Percentiles rank a stretch among this genome's conserved stretches.
These are phyloP conservation scores for Melitaea cinxia DNA, from an alignment of 1,140 invertebrate genomes.

Conservation along the genomic window DNA sequence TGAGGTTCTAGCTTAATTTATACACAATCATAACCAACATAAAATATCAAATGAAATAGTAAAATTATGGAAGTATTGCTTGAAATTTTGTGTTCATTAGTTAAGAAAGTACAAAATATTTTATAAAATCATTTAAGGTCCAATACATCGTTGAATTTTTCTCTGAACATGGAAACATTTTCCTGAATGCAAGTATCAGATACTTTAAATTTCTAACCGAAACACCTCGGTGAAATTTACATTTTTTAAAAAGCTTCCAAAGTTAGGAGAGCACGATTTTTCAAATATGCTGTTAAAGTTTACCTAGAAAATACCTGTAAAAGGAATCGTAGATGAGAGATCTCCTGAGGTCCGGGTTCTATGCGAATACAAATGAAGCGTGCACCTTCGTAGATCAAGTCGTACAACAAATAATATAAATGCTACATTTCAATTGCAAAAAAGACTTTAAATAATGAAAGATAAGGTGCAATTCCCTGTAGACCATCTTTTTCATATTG, in stretches of 20 bases:
- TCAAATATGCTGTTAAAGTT: conserved; percentile 25
- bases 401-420: conserved; percentile 31
- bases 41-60: no score
- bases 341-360: conserved; percentile 39
- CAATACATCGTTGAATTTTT: background rate
- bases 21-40: no score
- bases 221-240: conserved; percentile 8
- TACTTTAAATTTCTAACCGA: conserved; percentile 7
- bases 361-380: conserved; percentile 43
- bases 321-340: conserved; percentile 44
- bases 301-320: conserved; percentile 37
- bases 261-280: conserved; percentile 17
- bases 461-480: background rate
- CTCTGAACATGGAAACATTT: background rate
- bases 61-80: no score
- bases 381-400: conserved; percentile 34
- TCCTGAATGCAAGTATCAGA: no score
- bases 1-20: no score
- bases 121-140: background rate
- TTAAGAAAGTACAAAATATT: no score
- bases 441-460: background rate
- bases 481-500: background rate
- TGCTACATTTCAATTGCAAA: background rate
- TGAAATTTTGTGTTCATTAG: no score
- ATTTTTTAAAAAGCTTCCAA: conserved; percentile 22